Conservation (phyloP, 1,140 invertebrate genomes). For the Arctopsyche grandis region DNA sequence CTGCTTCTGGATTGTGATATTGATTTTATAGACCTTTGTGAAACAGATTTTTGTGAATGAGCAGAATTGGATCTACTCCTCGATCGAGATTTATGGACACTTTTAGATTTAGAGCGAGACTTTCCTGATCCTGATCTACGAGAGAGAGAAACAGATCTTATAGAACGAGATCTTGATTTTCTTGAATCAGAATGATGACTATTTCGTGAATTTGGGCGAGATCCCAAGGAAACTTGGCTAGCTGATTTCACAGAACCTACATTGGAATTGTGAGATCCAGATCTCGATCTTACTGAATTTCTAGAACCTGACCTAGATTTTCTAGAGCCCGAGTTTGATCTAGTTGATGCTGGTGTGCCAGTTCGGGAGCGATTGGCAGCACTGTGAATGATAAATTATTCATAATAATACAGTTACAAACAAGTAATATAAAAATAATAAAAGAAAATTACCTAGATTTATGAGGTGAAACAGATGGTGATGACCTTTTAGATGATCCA, state of each 20-base stretch:
- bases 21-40: conserved; percentile 50
- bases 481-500: conserved; percentile 26
- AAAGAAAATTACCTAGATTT: conserved; percentile 33
- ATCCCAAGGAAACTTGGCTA: conserved; percentile 56
- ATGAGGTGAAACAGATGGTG: conserved; percentile 24
- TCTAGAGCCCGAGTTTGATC: conserved; percentile 60
- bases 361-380: not conserved
- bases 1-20: conserved; percentile 44
- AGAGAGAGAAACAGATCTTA: conserved; percentile 53
- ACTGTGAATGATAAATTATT: not conserved
- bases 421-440: not conserved
- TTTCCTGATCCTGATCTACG: conserved; percentile 54
- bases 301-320: conserved; percentile 61
- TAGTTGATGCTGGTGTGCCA: conserved; percentile 29
- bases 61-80: conserved; percentile 56
- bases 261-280: conserved; percentile 56
- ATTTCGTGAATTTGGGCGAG: conserved; percentile 52
- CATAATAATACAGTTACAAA: not conserved
- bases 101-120: conserved; percentile 43
- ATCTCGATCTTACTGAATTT: conserved; percentile 59
- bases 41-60: conserved; percentile 53
- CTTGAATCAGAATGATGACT: not conserved
- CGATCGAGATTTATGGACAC: conserved; percentile 51
- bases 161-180: conserved; percentile 56
- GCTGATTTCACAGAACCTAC: conserved; percentile 54